These are phyloP conservation scores for Craniophora ligustri DNA, from an alignment of 2,888 invertebrate species.

Conservation along the genomic window DNA sequence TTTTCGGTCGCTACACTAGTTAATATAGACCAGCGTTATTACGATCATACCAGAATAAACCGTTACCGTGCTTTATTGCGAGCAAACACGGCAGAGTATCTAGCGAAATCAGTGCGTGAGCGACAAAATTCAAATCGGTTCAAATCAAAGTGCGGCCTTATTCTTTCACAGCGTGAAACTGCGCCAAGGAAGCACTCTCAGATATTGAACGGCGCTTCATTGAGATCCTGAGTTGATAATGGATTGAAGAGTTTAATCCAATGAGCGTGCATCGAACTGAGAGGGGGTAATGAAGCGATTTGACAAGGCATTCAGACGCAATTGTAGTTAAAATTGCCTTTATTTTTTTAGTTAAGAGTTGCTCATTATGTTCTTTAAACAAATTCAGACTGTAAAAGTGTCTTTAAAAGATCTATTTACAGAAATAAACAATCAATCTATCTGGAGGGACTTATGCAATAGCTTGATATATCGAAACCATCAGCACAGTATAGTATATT, in stretches of 20 bases:
- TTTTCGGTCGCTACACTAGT: no score
- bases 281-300: constrained; percentile 20
- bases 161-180: constrained; percentile 36
- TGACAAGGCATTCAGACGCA: neutral
- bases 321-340: neutral
- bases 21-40: neutral
- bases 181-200: constrained; percentile 16
- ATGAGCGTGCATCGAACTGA: constrained; percentile 23
- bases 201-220: constrained; percentile 27
- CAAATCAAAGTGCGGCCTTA: constrained; percentile 7
- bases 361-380: no score
- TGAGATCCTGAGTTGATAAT: constrained; percentile 35
- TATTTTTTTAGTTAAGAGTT: neutral
- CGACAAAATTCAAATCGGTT: neutral
- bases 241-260: constrained; percentile 32
- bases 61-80: neutral
- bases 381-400: no score
- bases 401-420: no score
- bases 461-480: no score
- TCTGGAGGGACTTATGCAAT: no score
- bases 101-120: neutral
- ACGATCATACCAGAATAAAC: neutral
- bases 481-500: no score
- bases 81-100: neutral
- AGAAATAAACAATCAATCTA: no score